phyloP scores from a whole-genome alignment of 1,140 invertebrate genomes.

The Aricia agestis region DNA sequence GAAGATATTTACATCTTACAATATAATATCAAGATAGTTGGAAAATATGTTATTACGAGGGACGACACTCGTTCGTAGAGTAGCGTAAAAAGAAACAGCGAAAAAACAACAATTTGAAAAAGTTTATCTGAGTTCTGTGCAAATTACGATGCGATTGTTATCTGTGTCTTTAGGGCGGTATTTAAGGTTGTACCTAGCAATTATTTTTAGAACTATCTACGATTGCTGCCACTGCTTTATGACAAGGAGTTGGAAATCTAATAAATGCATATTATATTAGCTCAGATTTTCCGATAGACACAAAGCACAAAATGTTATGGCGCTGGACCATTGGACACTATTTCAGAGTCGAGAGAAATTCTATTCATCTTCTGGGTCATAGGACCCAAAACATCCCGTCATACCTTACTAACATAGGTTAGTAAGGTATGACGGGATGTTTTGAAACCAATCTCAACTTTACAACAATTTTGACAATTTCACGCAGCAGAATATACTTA shows the following conservation, averaged over 20 bases:
- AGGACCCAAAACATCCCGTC: no score
- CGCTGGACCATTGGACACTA: no score
- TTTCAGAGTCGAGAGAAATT: no score
- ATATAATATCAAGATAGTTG: not conserved
- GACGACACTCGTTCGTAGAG: not conserved
- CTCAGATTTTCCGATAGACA: no score
- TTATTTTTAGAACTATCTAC: not conserved
- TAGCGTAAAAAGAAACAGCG: not conserved
- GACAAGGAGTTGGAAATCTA: not conserved
- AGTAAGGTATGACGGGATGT: no score
- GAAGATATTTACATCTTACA: not conserved
- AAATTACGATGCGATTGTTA: not conserved
- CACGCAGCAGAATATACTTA: not conserved
- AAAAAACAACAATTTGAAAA: not conserved
- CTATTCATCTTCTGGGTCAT: no score
- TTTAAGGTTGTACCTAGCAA: not conserved
- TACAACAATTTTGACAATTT: not conserved
- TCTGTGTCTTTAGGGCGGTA: not conserved
- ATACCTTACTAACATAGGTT: no score
- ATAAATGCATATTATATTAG: no score
- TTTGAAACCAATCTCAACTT: no score
- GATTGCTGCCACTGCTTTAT: not conserved
- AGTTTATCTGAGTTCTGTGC: not conserved
- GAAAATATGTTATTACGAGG: not conserved
- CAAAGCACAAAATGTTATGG: no score